Conservation (phyloP, 2,888 invertebrate genomes). For the Pseudeuparius sepicola region DNA sequence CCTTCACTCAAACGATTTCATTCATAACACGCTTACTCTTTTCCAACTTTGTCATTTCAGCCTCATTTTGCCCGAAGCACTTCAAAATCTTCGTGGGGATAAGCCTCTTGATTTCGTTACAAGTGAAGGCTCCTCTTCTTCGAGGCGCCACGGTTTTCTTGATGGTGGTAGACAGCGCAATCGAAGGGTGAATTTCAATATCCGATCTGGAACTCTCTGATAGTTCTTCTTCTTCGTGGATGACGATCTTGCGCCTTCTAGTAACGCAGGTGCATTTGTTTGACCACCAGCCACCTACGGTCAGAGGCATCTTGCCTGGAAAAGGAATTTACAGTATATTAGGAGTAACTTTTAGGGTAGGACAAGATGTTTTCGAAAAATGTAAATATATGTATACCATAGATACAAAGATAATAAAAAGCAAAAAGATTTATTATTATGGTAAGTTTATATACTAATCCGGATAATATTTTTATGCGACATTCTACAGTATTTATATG, state of each 20-base stretch:
- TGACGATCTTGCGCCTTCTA: conserved; percentile 30
- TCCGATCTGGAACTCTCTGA: conserved; percentile 38
- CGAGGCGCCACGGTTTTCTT: conserved; percentile 36
- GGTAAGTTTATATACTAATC: too few relatives aligned
- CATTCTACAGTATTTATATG: too few relatives aligned
- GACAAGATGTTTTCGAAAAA: too few relatives aligned
- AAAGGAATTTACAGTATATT: too few relatives aligned
- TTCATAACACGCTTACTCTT: conserved; percentile 64
- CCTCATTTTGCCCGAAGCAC: conserved; percentile 58
- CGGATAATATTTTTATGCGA: too few relatives aligned
- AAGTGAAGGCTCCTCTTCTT: conserved; percentile 17
- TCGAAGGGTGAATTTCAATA: conserved; percentile 40
- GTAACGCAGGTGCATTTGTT: conserved; percentile 26
- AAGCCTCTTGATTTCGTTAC: conserved; percentile 30
- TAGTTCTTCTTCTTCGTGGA: conserved; percentile 39
- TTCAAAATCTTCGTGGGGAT: conserved; percentile 53
- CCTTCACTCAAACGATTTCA: too few relatives aligned
- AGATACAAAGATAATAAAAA: too few relatives aligned
- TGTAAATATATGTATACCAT: too few relatives aligned
- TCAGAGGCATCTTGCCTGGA: not conserved
- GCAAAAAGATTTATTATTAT: too few relatives aligned
- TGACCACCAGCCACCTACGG: conserved; percentile 16
- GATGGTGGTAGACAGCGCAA: conserved; percentile 38
- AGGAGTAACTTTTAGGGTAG: too few relatives aligned
- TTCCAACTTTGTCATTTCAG: conserved; percentile 69